Base-by-base conservation (phyloP, 2,113 vertebrate genomes). In the Acanthochromis polyacanthus region DNA sequence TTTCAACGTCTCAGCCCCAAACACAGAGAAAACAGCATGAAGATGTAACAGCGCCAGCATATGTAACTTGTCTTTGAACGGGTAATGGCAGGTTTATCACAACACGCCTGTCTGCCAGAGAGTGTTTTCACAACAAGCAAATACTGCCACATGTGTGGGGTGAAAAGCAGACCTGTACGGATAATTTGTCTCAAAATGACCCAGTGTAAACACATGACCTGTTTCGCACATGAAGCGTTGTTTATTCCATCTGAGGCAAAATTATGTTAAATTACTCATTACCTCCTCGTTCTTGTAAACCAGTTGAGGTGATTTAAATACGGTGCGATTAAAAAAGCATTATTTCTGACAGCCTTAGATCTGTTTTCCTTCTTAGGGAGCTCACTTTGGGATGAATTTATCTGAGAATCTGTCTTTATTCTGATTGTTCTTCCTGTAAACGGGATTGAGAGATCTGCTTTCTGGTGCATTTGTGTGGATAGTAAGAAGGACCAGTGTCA, bases 111-210 rank as follows among this genome's bases (percentile, higher is more conserved):
- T 78, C 70, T 70, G 64, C 81, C 72, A 53, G 28, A 40, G 61
- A 48, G 23, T 88, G 87, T 88, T 88, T 90, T 70, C 81, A 89
- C 68, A 91, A 85, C 74, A 88, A 75, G 51, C 71, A 51, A 71
- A 73, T 76, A 61, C 72, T 78, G 68, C 82, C 79, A 81, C 79
- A 79, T 81, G 74, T 83, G 71, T 70, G 71, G 80, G 74, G 73
- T 51, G 56, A 55, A 20, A 20, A 51, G 20, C 11, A 40, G 16
- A 28, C 36, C 48, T 66, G n/a, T 38, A 36, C 82, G 68, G 66
- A 75, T 87, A 51, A 84, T 69, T 63, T 59, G 38, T 66, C 56
- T 75, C 62, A 66, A 78, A 71, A 82, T 73, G 78, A 75, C 53
- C 65, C 36, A 73, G 71, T 79, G 60, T 60, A 76, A 86, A 83